Conservation (phyloP, 2,888 invertebrate species). For the Xanthia togata region DNA sequence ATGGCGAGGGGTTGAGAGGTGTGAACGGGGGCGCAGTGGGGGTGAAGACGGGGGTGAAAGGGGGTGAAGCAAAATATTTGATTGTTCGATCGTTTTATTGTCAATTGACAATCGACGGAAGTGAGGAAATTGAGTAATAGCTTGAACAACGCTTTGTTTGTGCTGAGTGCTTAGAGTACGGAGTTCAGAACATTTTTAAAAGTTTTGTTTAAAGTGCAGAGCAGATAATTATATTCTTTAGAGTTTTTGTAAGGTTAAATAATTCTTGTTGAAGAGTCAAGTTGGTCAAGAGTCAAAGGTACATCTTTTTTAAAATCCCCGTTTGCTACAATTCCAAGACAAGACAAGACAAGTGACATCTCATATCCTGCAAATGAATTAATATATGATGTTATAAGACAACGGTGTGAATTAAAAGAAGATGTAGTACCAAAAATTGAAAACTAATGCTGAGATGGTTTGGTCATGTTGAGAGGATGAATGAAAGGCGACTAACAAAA, state of each 20-base stretch:
- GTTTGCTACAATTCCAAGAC: neutral
- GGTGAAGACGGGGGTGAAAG: conserved; percentile 26
- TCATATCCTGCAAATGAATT: neutral
- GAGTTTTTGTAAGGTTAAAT: neutral
- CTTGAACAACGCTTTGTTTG: conserved; percentile 72
- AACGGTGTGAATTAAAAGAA: too few relatives aligned
- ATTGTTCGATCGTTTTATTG: conserved; percentile 82
- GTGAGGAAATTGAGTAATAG: conserved; percentile 86
- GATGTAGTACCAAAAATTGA: too few relatives aligned
- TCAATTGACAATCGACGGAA: conserved; percentile 77
- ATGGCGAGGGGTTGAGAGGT: conserved; percentile 48
- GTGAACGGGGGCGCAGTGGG: conserved; percentile 19
- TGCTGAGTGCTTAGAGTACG: conserved; percentile 24
- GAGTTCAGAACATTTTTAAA: conserved; percentile 37
- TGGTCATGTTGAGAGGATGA: too few relatives aligned
- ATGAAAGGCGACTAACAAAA: too few relatives aligned
- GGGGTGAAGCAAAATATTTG: conserved; percentile 73
- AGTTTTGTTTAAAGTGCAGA: neutral
- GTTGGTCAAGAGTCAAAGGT: neutral
- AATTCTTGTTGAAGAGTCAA: neutral
- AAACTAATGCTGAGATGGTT: too few relatives aligned
- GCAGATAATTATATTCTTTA: too few relatives aligned
- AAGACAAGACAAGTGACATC: neutral
- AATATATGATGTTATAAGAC: too few relatives aligned
- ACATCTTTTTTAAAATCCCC: neutral